These are phyloP conservation scores for Zalophus californianus DNA, from an alignment of 2,797 vertebrate genomes.

Conservation along the genomic window DNA sequence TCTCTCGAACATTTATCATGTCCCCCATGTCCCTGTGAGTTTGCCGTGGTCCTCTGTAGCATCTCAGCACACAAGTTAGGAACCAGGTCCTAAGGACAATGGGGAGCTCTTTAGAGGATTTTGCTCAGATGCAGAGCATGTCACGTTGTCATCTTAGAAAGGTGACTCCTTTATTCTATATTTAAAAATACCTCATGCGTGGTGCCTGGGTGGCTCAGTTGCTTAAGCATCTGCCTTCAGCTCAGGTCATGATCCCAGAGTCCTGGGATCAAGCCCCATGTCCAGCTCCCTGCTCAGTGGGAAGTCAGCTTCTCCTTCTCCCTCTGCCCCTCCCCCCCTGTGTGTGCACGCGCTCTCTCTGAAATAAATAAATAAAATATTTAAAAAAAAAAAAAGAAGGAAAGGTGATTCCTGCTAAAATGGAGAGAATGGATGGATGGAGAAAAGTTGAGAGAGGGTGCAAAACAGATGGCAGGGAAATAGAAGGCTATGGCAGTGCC, in stretches of 20 bases:
- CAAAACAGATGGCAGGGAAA: not conserved
- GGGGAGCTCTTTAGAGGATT: not conserved
- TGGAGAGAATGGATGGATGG: not conserved
- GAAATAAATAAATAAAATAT: not conserved
- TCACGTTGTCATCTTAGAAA: not conserved
- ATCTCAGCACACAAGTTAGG: not conserved
- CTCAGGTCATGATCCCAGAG: not conserved
- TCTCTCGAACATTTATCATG: not conserved
- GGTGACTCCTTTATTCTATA: not conserved
- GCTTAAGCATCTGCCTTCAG: not conserved
- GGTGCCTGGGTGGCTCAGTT: not conserved
- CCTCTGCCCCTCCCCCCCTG: not conserved
- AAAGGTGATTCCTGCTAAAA: not conserved
- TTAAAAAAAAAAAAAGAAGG: too few relatives aligned
- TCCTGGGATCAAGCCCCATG: not conserved
- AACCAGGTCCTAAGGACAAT: not conserved
- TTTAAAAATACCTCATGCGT: too few relatives aligned
- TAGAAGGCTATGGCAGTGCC: fast-evolving
- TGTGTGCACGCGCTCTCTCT: too few relatives aligned
- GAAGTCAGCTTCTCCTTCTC: not conserved
- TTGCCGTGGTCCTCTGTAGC: too few relatives aligned
- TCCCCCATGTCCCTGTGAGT: not conserved
- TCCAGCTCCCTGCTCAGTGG: not conserved
- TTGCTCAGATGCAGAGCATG: not conserved
- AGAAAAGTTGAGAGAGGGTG: not conserved